Percentiles rank a stretch among this genome's conserved stretches.
phyloP scores from a whole-genome alignment of 2,888 invertebrate species.

The Augiades crinisus region DNA sequence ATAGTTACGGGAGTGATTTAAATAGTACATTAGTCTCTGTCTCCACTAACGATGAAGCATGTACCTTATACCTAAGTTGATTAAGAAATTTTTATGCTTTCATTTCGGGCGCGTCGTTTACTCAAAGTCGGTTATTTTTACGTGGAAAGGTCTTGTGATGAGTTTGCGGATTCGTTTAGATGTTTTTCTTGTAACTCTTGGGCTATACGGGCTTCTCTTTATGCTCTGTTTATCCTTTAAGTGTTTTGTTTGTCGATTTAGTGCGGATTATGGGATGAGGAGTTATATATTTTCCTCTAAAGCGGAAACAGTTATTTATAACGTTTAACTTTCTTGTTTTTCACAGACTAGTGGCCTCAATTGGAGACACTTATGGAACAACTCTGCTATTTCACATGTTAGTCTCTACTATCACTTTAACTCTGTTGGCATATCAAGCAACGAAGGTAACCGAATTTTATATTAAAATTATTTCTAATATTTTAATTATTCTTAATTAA shows the following conservation, averaged over 20 bases:
- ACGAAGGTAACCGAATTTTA: slow-evolving; percentile 83
- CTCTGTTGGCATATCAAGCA: slow-evolving; percentile 92
- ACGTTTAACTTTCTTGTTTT: no score
- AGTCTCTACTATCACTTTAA: slow-evolving; percentile 90
- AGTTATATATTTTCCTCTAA: no score
- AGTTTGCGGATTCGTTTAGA: slow-evolving; percentile 8
- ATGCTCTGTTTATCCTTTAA: not conserved
- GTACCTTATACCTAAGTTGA: slow-evolving; percentile 12
- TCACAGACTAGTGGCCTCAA: slow-evolving; percentile 87
- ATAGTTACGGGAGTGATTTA: no score
- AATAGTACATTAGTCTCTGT: not conserved
- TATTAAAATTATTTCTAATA: not conserved
- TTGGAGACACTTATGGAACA: slow-evolving; percentile 92
- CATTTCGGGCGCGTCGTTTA: slow-evolving; percentile 13
- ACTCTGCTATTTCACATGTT: slow-evolving; percentile 92
- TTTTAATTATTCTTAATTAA: no score
- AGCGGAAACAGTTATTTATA: no score
- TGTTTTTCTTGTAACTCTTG: slow-evolving; percentile 5
- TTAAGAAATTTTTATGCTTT: slow-evolving; percentile 18
- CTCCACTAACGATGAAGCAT: not conserved
- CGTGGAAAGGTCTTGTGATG: slow-evolving; percentile 8
- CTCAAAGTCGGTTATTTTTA: slow-evolving; percentile 17
- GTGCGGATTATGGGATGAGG: no score
- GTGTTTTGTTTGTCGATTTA: not conserved
- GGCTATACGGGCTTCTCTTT: not conserved